These are phyloP conservation scores for Parotia lawesii DNA, from an alignment of 2,113 vertebrate genomes.

Conservation along the genomic window DNA sequence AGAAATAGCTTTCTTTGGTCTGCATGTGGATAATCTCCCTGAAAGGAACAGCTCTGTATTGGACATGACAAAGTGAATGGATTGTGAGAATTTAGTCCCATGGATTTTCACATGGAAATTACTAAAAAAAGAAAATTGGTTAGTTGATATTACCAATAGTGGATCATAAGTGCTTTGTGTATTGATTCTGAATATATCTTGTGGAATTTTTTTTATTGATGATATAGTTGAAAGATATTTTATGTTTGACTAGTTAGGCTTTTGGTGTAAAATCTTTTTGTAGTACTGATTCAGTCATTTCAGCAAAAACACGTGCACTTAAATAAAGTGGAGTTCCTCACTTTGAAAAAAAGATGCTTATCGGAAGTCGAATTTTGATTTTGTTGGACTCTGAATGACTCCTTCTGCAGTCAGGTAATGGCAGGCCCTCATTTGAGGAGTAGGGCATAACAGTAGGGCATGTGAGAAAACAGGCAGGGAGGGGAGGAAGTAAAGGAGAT, in stretches of 20 bases:
- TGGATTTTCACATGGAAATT: not conserved
- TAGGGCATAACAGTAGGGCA: not conserved
- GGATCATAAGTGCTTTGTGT: not conserved
- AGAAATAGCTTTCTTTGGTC: not conserved
- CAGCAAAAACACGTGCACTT: not conserved
- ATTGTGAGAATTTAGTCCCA: not conserved
- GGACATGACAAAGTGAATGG: not conserved
- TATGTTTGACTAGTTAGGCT: not conserved
- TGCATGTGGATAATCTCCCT: not conserved
- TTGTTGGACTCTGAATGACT: not conserved
- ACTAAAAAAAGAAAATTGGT: not conserved
- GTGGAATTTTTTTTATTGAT: not conserved
- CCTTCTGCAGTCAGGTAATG: not conserved
- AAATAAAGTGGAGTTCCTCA: not conserved
- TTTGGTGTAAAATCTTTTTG: not conserved
- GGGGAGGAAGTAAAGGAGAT: not conserved
- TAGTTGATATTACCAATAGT: not conserved
- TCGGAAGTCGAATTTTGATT: not conserved
- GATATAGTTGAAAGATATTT: not conserved
- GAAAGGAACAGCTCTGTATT: not conserved
- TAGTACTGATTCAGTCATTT: not conserved
- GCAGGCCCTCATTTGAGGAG: not conserved
- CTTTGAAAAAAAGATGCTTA: not conserved
- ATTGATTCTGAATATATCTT: not conserved
- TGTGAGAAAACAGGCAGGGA: not conserved